Evolutionary conservation across 2,888 invertebrate genomes (phyloP).

Genomic region (Andrena haemorrhoa): DNA sequence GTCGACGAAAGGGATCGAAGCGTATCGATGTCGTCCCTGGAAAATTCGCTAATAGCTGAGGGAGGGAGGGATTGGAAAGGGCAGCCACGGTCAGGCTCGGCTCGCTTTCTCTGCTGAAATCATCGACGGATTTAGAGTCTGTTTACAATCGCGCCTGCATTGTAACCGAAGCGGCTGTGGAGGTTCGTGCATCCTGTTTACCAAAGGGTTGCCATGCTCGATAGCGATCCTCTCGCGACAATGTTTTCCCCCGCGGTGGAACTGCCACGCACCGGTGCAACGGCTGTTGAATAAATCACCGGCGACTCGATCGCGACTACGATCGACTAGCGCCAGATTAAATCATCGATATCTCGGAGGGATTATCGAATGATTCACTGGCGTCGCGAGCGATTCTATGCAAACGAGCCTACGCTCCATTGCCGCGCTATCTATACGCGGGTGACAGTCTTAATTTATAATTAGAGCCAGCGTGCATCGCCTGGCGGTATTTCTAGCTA

Average conservation of each 20-base stretch:
- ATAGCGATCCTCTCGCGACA: constrained; percentile 28
- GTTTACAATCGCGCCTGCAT: constrained; percentile 6
- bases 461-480: too few relatives aligned
- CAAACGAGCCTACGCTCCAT: not conserved
- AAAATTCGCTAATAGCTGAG: not conserved
- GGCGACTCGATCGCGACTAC: not conserved
- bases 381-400: constrained; percentile 1
- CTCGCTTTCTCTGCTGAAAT: constrained; percentile 25
- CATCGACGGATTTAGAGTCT: constrained; percentile 34
- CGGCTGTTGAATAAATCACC: constrained; percentile 3
- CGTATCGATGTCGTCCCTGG: not conserved
- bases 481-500: too few relatives aligned
- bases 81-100: not conserved
- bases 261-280: not conserved
- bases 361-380: constrained; percentile 1
- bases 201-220: constrained; percentile 25
- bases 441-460: too few relatives aligned
- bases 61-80: constrained; percentile 1
- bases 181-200: constrained; percentile 21
- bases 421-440: not conserved
- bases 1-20: too few relatives aligned
- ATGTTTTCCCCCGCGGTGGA: not conserved
- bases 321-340: not conserved
- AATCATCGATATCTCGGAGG: constrained; percentile 11
- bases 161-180: constrained; percentile 22